Percentiles rank a stretch among this genome's conserved stretches.
phyloP scores from a whole-genome alignment of 1,140 invertebrate species.

The Bombus difficillimus region DNA sequence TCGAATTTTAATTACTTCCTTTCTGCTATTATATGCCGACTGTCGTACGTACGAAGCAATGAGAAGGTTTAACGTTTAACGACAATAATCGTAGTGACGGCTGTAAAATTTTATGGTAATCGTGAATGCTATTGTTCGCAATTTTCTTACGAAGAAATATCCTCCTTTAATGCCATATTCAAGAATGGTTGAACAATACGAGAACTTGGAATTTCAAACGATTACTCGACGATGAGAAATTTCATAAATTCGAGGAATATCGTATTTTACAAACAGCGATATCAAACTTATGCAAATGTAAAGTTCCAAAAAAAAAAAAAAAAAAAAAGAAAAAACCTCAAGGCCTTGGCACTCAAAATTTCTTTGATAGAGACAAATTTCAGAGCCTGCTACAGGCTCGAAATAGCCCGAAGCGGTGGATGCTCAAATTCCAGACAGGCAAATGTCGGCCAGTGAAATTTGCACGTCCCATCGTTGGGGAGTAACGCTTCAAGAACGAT shows the following conservation, averaged over 20 bases:
- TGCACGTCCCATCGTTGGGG: neutral
- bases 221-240: neutral
- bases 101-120: neutral
- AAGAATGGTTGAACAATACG: neutral
- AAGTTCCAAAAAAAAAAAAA: neutral
- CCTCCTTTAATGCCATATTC: too few relatives aligned
- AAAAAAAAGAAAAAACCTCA: neutral
- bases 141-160: too few relatives aligned
- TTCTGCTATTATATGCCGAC: neutral
- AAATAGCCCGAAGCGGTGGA: neutral
- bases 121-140: neutral
- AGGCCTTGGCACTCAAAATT: neutral
- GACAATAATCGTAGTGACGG: neutral
- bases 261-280: neutral
- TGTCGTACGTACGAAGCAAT: neutral
- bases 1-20: constrained; percentile 7
- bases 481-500: constrained; percentile 29
- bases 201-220: neutral
- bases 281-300: neutral
- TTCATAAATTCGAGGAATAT: neutral
- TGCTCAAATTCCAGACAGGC: constrained; percentile 3
- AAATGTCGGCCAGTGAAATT: constrained; percentile 19
- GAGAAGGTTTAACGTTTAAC: too few relatives aligned
- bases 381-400: neutral
- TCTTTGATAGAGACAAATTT: neutral